Evolutionary conservation across 1,140 invertebrate species (phyloP), one percentile per base, ranked within the genome.

Genomic region (Bathynomus jamesi): DNA sequence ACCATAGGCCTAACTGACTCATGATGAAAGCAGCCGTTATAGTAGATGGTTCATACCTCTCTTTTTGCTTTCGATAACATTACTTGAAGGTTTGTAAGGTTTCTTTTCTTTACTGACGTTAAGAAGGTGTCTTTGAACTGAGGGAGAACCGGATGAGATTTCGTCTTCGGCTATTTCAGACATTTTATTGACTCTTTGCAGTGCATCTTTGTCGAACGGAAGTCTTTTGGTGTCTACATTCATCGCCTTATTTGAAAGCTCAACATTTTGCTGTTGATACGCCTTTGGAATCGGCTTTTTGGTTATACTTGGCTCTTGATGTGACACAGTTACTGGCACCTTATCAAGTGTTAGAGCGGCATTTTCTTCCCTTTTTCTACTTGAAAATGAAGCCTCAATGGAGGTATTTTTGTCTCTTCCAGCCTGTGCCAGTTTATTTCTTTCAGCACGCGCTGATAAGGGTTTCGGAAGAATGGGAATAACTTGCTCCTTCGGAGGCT

Each of bases 401-500:
- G n/a, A n/a, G n/a, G n/a, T n/a, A n/a, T n/a, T 53, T 53, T 53
- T 53, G 11, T 53, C 40, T 21, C 40, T 1, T 17, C 21, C 21
- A 11, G 61, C 46, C 24, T 61, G 66, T 21, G 63, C 70, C 0
- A 72, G 46, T 30, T 69, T 72, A 13, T 61, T 69, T 30, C 66
- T 64, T 61, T 72, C 74, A 31, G 61, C 29, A 30, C 69, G 21
- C 4, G 66, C 65, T 13, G 73, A 75, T 7, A 75, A 30, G 13
- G 73, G 70, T 60, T 71, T 71, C 13, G 73, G 70, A 2, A 75
- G 61, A 25, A 61, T 61, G 3, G 70, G 73, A 29, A 65, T 32
- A 60, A 21, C 21, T 25, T 62, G 21, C 40, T 5, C 61, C 65
- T 17, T 63, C 53, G 28, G 65, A n/a, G n/a, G n/a, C n/a, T n/a